Conservation (phyloP, 2,797 vertebrate species). For the Alfaro cultratus region DNA sequence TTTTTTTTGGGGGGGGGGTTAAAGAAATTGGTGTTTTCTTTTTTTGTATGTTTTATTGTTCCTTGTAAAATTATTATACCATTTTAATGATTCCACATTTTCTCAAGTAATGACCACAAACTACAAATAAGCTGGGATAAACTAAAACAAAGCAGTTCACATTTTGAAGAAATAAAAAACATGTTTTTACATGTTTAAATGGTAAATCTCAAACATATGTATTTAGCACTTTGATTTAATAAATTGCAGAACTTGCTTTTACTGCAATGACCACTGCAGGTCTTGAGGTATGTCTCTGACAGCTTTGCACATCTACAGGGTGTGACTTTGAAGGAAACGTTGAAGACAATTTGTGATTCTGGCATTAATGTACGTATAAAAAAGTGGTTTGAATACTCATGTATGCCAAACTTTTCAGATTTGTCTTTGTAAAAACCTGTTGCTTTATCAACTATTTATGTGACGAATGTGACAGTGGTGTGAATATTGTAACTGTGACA, state of each 20-base stretch:
- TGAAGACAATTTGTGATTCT: neutral
- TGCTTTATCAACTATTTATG: neutral
- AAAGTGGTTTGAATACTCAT: neutral
- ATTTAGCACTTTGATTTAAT: neutral
- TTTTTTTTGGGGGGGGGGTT: too few species aligned
- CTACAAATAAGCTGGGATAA: neutral
- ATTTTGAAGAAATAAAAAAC: neutral
- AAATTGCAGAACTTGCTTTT: neutral
- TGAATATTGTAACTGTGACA: neutral
- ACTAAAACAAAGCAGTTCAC: neutral
- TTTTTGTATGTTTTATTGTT: constrained; percentile 11
- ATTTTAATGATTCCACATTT: neutral
- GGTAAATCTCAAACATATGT: neutral
- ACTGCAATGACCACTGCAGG: neutral
- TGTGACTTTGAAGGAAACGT: neutral
- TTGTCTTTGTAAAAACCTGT: neutral
- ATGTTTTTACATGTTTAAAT: neutral
- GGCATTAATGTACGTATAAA: neutral
- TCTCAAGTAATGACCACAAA: neutral
- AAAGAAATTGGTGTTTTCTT: constrained; percentile 3
- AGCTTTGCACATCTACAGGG: neutral
- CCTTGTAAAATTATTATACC: neutral
- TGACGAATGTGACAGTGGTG: neutral
- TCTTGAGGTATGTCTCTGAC: neutral
- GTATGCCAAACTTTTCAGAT: neutral